Base-by-base conservation (phyloP, 35 echinoderm and acorn worm species). In the Diadema setosum region DNA sequence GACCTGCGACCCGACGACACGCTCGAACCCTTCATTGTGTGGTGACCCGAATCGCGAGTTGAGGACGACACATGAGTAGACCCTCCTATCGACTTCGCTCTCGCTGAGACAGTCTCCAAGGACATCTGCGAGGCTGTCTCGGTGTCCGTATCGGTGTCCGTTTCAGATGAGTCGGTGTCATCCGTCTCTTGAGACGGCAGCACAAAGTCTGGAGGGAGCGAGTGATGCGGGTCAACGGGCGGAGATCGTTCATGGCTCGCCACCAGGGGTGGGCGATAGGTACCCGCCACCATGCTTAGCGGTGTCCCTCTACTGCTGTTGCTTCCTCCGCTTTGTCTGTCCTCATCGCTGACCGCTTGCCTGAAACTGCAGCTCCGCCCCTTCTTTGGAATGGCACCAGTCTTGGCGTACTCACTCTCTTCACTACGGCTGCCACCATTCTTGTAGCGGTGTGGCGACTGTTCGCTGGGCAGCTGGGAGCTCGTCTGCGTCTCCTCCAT, bases 331-430 rank as follows among this genome's bases (percentile, higher is more conserved):
- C 39, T 44, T 20, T 58, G 41, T 23, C 33, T 33, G 25, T 65
- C 81, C 74, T 80, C 70, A 70, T 83, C 80, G 21, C 81, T 60
- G 32, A 90, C 61, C n/a, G 88, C 88, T 36, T 33, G 35, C 17
- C 80, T 84, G 43, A 90, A 90, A 34, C 88, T 90, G 39, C 80
- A 36, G 14, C 49, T 90, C 25, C 88, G 65, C 40, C 34, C 73
- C 46, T 40, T 45, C 81, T 82, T 83, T 24, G 63, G 56, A 43
- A 81, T 42, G n/a, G 81, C 83, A 86, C 39, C 33, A 41, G 50
- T 39, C 34, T 55, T 86, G 60, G 61, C 60, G 36, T 86, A 69
- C 57, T 46, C 58, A 30, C 21, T 58, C 36, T 8, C 33, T 41
- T 55, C 40, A 16, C 58, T 14, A 5, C 44, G 16, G 39, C 21